Evolutionary conservation across 2,888 invertebrate species (phyloP), one percentile per base, ranked within the genome.

Genomic region (Proisotoma minuta): DNA sequence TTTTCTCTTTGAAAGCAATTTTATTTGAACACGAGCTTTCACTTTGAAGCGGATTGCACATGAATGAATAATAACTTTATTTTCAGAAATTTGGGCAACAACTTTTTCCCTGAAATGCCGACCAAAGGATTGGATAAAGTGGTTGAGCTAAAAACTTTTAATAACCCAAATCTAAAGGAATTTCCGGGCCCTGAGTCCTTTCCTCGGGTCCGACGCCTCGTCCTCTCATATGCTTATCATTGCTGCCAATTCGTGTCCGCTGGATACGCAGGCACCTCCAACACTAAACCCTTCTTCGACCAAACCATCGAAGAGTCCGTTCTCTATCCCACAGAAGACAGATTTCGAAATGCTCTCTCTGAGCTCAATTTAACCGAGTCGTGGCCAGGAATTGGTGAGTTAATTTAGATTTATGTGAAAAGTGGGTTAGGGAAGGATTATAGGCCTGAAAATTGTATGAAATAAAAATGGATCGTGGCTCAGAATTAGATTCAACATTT

Each of bases 211-310:
- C 87, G 89, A 80, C 88, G 87, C 12, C 81, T 95, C 75, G 86
- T 90, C 43, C 80, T 96, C 40, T 90, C 94, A 1, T 96, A 95
- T 79, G 95, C 96, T 71, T 97, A 96, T 80, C 96, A 97, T 78
- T 97, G 96, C 80, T 96, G 96, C 79, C 88, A 91, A 68, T 94
- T 91, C 79, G 78, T 63, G 57, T 53, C 52, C 5, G n/a, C 48
- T 90, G 75, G 86, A 88, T 50, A 79, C 86, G n/a, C 81, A 79
- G 3, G 78, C 77, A 51, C 80, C 79, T 5, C 51, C 3, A 23
- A 40, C 20, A 27, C 54, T 1, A 57, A 62, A 18, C 50, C 29
- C 4, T 29, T 20, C 0, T 58, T 28, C 26, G 59, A 57, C 20
- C 49, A 54, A 12, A 51, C 34, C 47, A 10, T 64, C 18, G 80